A percentile compares a stretch with the other conserved stretches of the same genome.
These are phyloP conservation scores for Brachionus calyciflorus DNA, from an alignment of 1,140 invertebrate genomes.

Conservation along the genomic window DNA sequence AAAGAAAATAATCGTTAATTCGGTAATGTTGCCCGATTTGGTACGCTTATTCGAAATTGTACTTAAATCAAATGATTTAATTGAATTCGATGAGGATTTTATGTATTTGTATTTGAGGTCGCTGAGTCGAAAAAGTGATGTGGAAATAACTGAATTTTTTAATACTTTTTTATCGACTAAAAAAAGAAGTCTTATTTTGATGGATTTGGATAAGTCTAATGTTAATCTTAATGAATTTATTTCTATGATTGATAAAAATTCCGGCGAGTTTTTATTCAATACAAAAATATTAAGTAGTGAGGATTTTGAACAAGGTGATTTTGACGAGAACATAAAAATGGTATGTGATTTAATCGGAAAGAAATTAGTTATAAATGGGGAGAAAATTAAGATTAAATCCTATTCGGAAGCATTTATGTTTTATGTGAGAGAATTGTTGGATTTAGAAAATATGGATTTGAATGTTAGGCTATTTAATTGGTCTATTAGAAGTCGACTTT, in stretches of 20 bases:
- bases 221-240: not conserved
- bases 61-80: not conserved
- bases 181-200: not conserved
- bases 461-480: conserved; percentile 13
- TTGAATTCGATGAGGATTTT: not conserved
- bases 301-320: not conserved
- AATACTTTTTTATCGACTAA: not conserved
- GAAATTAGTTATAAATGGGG: not conserved
- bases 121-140: not conserved
- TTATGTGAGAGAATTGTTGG: not conserved
- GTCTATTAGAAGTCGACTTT: not conserved
- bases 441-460: not conserved
- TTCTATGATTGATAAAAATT: not conserved
- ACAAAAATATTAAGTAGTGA: not conserved
- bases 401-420: not conserved
- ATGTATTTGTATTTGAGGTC: conserved; percentile 2
- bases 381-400: not conserved
- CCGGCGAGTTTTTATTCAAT: not conserved
- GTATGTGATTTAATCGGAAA: not conserved
- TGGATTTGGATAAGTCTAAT: not conserved
- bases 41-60: not conserved
- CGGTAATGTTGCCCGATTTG: not conserved
- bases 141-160: not conserved
- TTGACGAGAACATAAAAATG: not conserved
- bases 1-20: not conserved